Base-by-base conservation (phyloP, 2,888 invertebrate species). In the Dasysyrphus albostriatus region DNA sequence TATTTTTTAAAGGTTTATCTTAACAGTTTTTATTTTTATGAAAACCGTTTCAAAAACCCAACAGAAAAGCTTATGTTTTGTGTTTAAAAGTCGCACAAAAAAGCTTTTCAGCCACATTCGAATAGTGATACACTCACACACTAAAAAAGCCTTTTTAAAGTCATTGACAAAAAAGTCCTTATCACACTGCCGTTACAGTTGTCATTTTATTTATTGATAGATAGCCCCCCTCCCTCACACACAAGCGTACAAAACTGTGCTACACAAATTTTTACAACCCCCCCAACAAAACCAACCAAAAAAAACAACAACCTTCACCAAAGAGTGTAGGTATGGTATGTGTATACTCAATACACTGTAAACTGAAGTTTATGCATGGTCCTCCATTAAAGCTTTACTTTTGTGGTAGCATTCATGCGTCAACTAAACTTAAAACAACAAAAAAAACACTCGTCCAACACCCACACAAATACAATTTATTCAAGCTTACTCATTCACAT, bases 131-230 rank as follows among this genome's bases (percentile, higher is more conserved):
- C 63, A 47, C 51, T 49, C 61, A 74, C 44, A 70, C 82, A 44
- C 10, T 7, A 24, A 16, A 47, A 51, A 59, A 72, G 12, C 12
- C 16, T 49, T 54, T 65, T 54, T 65, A 56, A 78, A 75, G 83
- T 83, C 83, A 87, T 79, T 83, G 87, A 79, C 83, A 79, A 83
- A 83, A 24, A 87, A 83, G 78, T 87, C 78, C 83, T 87, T 87
- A 87, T 87, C 87, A 87, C 78, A 79, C 59, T 75, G 70, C 42
- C 61, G 47, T 85, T 78, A 39, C 59, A 83, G 65, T 75, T 87
- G 83, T 83, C 83, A 87, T 16, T 70, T 77, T 51, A 81, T 67
- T 73, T 77, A 74, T 77, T 78, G 77, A 74, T 47, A 70, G 82
- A 63, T 59, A 65, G 39, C 39, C 67, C 47, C 84, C 44, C 63